Evolutionary conservation across 2,113 vertebrate genomes (phyloP).

Genomic region (Eubucco bourcierii): DNA sequence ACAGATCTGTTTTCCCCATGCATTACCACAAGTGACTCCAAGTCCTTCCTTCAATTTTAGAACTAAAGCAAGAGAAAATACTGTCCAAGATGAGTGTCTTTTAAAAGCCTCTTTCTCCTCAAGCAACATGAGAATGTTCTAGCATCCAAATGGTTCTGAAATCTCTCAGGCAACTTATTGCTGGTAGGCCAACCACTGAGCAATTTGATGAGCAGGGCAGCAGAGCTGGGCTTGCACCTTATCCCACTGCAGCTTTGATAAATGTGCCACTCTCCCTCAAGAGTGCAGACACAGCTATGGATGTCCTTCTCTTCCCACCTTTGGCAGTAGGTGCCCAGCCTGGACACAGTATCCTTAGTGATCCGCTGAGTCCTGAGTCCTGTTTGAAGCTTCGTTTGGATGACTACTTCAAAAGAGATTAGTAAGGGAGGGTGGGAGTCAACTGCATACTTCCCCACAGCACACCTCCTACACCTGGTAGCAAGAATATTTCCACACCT

Average conservation of each 20-base stretch:
- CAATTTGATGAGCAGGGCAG: background rate
- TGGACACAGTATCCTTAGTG: background rate
- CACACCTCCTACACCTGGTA: constrained; percentile 16
- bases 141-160: background rate
- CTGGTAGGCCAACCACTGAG: background rate
- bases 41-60: background rate
- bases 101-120: background rate
- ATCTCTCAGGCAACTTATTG: background rate
- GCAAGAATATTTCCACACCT: constrained; percentile 26
- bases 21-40: background rate
- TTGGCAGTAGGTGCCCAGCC: background rate
- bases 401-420: constrained; percentile 20
- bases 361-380: background rate
- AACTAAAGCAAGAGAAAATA: background rate
- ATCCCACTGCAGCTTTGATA: background rate
- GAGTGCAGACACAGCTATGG: background rate
- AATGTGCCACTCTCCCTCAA: background rate
- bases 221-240: background rate
- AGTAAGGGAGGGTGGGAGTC: background rate
- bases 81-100: background rate
- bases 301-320: background rate
- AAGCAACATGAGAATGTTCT: background rate
- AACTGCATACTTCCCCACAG: background rate
- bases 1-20: background rate
- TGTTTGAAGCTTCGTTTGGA: constrained; percentile 6